Percentiles rank a stretch among this genome's conserved stretches.
Evolutionary conservation across 2,888 invertebrate species (phyloP).

Genomic region (Prosopocoilus inquinatus): DNA sequence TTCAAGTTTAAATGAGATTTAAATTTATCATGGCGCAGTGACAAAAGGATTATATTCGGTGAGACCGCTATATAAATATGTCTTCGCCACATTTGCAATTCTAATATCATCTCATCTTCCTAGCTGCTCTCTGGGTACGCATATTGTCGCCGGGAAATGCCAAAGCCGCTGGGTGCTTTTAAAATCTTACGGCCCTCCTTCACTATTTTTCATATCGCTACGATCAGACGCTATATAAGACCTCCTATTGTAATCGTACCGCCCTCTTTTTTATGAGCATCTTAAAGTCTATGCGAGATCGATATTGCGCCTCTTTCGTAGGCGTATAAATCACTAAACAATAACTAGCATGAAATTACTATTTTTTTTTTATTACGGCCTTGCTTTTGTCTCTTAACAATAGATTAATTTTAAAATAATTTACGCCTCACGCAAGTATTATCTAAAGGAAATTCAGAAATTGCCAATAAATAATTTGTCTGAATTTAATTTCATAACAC

Average conservation of each 20-base stretch:
- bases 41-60: constrained; percentile 34
- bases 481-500: no score
- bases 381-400: no score
- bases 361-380: neutral
- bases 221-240: constrained; percentile 24
- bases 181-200: constrained; percentile 33
- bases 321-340: constrained; percentile 1
- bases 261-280: constrained; percentile 1
- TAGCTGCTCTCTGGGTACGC: constrained; percentile 33
- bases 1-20: constrained; percentile 34
- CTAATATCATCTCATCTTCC: constrained; percentile 37
- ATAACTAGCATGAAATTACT: constrained; percentile 1
- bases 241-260: constrained; percentile 9
- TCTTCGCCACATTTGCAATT: constrained; percentile 38
- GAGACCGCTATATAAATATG: constrained; percentile 32
- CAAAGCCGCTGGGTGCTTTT: constrained; percentile 36
- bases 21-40: constrained; percentile 31
- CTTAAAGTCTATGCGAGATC: neutral
- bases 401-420: no score
- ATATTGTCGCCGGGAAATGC: constrained; percentile 33
- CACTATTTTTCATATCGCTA: constrained; percentile 36
- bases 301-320: neutral
- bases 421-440: no score
- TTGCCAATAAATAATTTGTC: no score
- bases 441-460: no score